A percentile compares a stretch with the other conserved stretches of the same genome.
phyloP scores from a whole-genome alignment of 1,140 invertebrate genomes.

The Conus betulinus region DNA sequence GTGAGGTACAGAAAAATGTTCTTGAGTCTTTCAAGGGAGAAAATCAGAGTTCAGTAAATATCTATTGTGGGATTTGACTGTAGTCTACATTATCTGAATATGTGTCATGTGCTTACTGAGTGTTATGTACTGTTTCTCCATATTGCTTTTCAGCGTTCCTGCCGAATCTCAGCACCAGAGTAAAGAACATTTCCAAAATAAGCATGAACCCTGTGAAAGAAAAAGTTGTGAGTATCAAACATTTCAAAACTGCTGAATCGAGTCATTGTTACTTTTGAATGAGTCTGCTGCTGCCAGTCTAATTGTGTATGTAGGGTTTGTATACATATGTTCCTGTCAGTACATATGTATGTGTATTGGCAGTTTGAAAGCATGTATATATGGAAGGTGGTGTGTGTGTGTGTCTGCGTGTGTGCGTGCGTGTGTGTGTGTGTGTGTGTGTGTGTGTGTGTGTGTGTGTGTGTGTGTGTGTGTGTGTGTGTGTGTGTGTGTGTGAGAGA shows the following conservation, averaged over 20 bases:
- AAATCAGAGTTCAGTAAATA: no score
- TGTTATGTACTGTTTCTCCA: background rate
- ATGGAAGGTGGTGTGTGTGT: background rate
- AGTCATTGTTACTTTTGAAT: background rate
- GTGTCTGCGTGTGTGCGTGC: no score
- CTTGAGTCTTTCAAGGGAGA: no score
- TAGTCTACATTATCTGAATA: no score
- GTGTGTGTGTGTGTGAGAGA: no score
- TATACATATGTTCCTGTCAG: background rate
- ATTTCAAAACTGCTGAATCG: background rate
- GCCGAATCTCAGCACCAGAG: constrained; percentile 66
- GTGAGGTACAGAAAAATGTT: no score
- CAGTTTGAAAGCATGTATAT: background rate
- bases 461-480: no score
- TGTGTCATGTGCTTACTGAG: no score
- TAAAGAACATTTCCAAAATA: constrained; percentile 71
- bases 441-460: no score
- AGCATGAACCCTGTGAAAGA: constrained; percentile 62
- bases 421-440: no score
- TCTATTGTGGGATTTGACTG: no score
- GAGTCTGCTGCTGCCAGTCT: background rate
- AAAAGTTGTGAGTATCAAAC: constrained; percentile 32
- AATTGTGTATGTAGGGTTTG: background rate
- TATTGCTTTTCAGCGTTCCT: constrained; percentile 61
- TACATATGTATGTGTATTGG: background rate